phyloP scores from a whole-genome alignment of 2,113 vertebrate species.

The Callorhinus ursinus region DNA sequence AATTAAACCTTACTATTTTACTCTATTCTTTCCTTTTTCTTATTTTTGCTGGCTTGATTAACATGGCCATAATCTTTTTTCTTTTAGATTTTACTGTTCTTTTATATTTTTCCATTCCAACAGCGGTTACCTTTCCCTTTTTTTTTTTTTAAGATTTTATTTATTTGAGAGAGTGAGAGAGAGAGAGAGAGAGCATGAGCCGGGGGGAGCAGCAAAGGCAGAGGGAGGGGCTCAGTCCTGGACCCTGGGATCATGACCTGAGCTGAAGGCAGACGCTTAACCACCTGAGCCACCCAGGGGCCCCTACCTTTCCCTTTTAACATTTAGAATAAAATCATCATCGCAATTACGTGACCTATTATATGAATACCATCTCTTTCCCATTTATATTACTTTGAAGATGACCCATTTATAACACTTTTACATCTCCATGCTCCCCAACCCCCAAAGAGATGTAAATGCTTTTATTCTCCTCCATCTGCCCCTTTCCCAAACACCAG shows the following conservation, averaged over 20 bases:
- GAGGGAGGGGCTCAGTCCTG: too few species aligned
- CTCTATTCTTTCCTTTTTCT: slow-evolving; percentile 1
- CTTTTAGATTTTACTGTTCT: not conserved
- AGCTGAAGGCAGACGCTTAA: too few species aligned
- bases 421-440: not conserved
- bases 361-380: not conserved
- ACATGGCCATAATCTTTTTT: not conserved
- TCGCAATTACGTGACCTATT: not conserved
- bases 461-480: not conserved
- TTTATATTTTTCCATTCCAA: not conserved
- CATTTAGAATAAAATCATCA: not conserved
- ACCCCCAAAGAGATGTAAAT: not conserved
- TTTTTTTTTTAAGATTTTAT: not conserved
- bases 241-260: too few species aligned
- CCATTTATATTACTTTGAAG: not conserved
- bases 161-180: too few species aligned
- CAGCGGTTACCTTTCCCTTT: not conserved
- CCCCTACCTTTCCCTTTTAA: not conserved
- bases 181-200: too few species aligned
- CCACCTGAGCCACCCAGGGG: too few species aligned
- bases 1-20: not conserved
- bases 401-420: not conserved
- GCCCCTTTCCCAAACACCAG: not conserved
- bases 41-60: not conserved
- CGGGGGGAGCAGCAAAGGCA: too few species aligned